Conservation (phyloP, 1,140 invertebrate genomes). For the Panagrolaimus sp. region DNA sequence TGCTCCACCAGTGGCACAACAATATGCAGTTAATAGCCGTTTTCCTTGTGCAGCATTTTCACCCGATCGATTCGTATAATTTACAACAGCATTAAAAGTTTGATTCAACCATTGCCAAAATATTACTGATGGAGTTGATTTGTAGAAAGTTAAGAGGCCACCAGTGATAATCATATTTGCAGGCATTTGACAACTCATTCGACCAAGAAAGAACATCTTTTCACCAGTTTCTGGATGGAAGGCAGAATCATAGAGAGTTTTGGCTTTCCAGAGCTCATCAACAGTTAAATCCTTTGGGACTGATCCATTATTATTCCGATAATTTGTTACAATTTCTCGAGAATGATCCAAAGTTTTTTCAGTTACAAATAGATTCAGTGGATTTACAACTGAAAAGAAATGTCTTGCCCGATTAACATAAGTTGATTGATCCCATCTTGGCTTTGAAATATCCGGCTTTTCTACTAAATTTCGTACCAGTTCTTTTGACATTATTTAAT, state of each 20-base stretch:
- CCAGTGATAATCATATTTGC: slow-evolving; percentile 86
- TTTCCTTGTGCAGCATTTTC: slow-evolving; percentile 73
- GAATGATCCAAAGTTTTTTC: slow-evolving; percentile 71
- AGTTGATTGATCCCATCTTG: slow-evolving; percentile 71
- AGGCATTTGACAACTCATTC: slow-evolving; percentile 85
- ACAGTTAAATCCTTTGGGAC: slow-evolving; percentile 68
- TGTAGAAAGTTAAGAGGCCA: slow-evolving; percentile 94
- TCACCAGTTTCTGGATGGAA: slow-evolving; percentile 92
- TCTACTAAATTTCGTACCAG: slow-evolving; percentile 12
- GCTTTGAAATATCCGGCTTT: slow-evolving; percentile 24
- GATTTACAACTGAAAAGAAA: slow-evolving; percentile 90
- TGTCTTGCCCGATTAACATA: slow-evolving; percentile 83
- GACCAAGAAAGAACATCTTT: slow-evolving; percentile 72
- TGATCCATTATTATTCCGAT: slow-evolving; percentile 75
- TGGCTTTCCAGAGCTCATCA: slow-evolving; percentile 80
- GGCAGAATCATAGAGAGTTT: slow-evolving; percentile 89
- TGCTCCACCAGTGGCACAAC: slow-evolving; percentile 82
- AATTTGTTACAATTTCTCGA: slow-evolving; percentile 70
- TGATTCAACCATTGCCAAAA: slow-evolving; percentile 99
- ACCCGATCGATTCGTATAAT: slow-evolving; percentile 96
- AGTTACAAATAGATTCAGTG: slow-evolving; percentile 74
- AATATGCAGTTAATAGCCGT: slow-evolving; percentile 71
- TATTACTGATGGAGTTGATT: slow-evolving; percentile 84
- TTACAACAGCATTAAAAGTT: slow-evolving; percentile 96
- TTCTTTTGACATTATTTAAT: neutral